These are phyloP conservation scores for Chauna torquata DNA, from an alignment of 2,113 vertebrate species.

Conservation along the genomic window DNA sequence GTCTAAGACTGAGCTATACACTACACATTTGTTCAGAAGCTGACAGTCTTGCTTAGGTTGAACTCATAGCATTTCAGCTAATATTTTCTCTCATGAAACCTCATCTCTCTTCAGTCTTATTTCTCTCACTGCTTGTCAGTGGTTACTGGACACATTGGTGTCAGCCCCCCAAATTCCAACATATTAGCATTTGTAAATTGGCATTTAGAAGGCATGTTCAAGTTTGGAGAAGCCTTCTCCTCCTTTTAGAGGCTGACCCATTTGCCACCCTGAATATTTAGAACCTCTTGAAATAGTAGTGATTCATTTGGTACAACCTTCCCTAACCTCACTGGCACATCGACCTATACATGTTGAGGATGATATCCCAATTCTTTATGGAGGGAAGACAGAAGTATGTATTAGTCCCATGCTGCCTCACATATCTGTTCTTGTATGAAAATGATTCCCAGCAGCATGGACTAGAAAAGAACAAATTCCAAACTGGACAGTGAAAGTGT, in stretches of 20 bases:
- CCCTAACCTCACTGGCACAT: background rate
- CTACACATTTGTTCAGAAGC: background rate
- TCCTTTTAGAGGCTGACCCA: background rate
- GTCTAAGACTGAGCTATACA: background rate
- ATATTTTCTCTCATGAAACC: background rate
- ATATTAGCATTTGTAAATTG: background rate
- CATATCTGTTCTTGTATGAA: background rate
- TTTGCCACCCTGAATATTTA: background rate
- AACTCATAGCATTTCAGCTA: background rate
- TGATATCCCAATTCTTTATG: background rate
- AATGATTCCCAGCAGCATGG: background rate
- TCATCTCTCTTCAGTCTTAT: background rate
- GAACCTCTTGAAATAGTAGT: background rate
- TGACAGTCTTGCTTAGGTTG: background rate
- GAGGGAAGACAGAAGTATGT: background rate
- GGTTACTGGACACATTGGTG: background rate
- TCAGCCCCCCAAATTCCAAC: background rate
- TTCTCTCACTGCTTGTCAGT: background rate
- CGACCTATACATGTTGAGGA: fast-evolving
- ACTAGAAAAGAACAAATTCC: background rate
- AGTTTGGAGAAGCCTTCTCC: background rate
- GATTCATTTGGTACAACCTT: background rate
- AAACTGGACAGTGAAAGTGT: background rate
- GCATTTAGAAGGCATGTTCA: background rate
- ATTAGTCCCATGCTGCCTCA: background rate